These are phyloP conservation scores for Candidula unifasciata DNA, from an alignment of 2,888 invertebrate genomes.

Conservation along the genomic window DNA sequence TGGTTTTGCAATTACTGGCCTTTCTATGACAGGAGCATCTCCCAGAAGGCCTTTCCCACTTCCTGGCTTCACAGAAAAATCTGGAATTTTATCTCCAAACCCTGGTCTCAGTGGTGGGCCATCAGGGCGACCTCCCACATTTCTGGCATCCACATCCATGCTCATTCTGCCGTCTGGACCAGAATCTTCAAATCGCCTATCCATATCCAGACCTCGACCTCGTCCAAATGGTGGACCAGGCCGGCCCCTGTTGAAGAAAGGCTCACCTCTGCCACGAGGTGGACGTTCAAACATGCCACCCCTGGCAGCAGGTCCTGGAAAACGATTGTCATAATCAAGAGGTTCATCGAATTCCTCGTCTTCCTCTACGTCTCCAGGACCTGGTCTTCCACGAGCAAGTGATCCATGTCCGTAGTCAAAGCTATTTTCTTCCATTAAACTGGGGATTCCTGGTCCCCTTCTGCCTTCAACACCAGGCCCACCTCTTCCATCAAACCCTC, in stretches of 20 bases:
- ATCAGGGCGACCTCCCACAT: conserved; percentile 34
- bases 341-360: conserved; percentile 19
- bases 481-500: conserved; percentile 24
- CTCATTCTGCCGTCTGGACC: conserved; percentile 18
- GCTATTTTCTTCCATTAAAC: conserved; percentile 25
- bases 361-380: background rate
- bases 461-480: conserved; percentile 28
- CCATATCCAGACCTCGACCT: conserved; percentile 48
- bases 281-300: conserved; percentile 37
- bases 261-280: conserved; percentile 28
- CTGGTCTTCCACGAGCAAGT: conserved; percentile 1
- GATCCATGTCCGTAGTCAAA: conserved; percentile 43
- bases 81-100: conserved; percentile 10
- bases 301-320: conserved; percentile 40
- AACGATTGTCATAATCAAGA: conserved; percentile 44
- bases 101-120: conserved; percentile 20
- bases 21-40: conserved; percentile 21
- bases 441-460: conserved; percentile 31
- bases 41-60: conserved; percentile 29
- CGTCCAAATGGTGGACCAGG: conserved; percentile 26
- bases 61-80: conserved; percentile 23
- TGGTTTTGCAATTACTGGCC: background rate
- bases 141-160: conserved; percentile 42
- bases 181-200: conserved; percentile 44
- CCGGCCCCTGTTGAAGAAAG: conserved; percentile 34